Conservation (phyloP, 2,113 vertebrate species). For the Microtus richardsoni region DNA sequence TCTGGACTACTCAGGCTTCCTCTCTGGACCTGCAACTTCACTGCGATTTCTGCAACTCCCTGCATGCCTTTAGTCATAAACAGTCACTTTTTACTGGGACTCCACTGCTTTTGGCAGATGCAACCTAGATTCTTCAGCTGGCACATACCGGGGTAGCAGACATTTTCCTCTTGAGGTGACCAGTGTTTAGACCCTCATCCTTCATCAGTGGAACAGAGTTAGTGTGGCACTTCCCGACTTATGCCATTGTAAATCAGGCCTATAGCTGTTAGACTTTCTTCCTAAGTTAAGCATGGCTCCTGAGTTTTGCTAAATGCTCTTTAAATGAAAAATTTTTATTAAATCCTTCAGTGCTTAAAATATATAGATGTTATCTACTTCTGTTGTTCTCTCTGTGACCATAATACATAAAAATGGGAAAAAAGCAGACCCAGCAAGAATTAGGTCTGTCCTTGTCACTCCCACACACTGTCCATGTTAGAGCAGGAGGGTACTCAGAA, state of each 20-base stretch:
- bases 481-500: not conserved
- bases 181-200: not conserved
- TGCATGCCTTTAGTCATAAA: too few species aligned
- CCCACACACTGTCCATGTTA: not conserved
- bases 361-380: not conserved
- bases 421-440: not conserved
- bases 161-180: too few species aligned
- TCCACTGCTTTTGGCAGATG: not conserved
- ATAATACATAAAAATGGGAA: not conserved
- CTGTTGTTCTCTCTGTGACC: not conserved
- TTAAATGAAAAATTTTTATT: not conserved
- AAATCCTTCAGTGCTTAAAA: not conserved
- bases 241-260: not conserved
- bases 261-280: not conserved
- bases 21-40: not conserved
- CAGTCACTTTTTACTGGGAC: not conserved
- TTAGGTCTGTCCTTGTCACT: not conserved
- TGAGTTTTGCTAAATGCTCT: not conserved
- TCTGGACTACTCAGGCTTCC: not conserved
- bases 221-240: not conserved
- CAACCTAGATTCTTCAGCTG: not conserved
- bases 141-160: not conserved
- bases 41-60: not conserved
- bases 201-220: not conserved
- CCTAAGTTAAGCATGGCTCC: not conserved